These are phyloP conservation scores for Ochropleura plecta DNA, from an alignment of 2,888 invertebrate genomes.

Conservation along the genomic window DNA sequence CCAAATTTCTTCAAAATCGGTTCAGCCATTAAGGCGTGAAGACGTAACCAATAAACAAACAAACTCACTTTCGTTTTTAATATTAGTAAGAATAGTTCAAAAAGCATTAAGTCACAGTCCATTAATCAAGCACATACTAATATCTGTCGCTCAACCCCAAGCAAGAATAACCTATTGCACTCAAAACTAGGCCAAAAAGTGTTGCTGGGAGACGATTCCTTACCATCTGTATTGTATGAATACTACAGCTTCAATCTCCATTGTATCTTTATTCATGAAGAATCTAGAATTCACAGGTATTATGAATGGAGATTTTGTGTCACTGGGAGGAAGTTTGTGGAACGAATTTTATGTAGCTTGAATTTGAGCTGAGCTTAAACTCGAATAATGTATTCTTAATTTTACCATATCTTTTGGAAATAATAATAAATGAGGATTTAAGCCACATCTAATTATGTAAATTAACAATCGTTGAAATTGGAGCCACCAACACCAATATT, in stretches of 20 bases:
- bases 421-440: too few species aligned
- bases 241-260: neutral
- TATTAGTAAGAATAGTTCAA: too few species aligned
- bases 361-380: too few species aligned
- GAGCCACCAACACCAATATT: too few species aligned
- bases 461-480: too few species aligned
- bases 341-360: neutral
- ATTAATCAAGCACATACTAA: slow-evolving; percentile 5
- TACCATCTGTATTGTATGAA: slow-evolving; percentile 11
- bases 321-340: neutral
- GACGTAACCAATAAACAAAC: too few species aligned
- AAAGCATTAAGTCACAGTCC: neutral
- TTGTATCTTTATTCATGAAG: slow-evolving; percentile 8
- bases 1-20: too few species aligned
- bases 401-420: too few species aligned
- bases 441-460: too few species aligned
- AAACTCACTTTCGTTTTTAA: too few species aligned
- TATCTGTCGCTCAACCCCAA: slow-evolving; percentile 26
- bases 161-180: slow-evolving; percentile 40
- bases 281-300: neutral
- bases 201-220: slow-evolving; percentile 34
- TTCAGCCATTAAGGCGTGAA: too few species aligned
- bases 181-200: slow-evolving; percentile 51
- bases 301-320: neutral
- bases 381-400: too few species aligned